Conservation (phyloP, 1,140 invertebrate genomes). For the Pseudobourletiella spinata region DNA sequence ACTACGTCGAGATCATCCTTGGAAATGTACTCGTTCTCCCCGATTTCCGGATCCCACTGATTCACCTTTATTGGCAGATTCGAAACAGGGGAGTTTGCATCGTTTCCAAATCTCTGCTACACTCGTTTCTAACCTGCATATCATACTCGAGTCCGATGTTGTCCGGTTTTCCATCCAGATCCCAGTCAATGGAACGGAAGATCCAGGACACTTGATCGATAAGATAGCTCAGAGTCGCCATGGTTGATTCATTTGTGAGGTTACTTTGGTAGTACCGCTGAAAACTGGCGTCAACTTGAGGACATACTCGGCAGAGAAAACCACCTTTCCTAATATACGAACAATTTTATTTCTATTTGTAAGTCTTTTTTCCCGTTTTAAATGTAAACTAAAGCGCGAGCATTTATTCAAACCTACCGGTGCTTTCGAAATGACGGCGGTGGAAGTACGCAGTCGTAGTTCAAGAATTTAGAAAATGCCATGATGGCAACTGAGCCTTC, state of each 20-base stretch:
- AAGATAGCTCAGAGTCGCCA: slow-evolving; percentile 1
- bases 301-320: slow-evolving; percentile 33
- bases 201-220: slow-evolving; percentile 33
- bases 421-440: slow-evolving; percentile 19
- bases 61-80: neutral
- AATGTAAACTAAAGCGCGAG: neutral
- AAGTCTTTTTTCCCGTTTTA: neutral
- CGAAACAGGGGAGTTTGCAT: neutral
- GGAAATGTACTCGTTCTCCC: neutral
- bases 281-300: slow-evolving; percentile 15
- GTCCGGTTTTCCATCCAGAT: slow-evolving; percentile 19
- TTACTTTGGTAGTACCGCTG: neutral
- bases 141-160: slow-evolving; percentile 32
- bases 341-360: neutral
- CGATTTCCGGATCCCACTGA: neutral
- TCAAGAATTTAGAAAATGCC: slow-evolving; percentile 9
- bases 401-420: slow-evolving; percentile 2
- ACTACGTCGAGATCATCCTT: slow-evolving; percentile 22
- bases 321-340: slow-evolving; percentile 22
- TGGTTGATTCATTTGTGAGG: neutral
- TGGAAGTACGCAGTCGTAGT: slow-evolving; percentile 29
- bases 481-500: slow-evolving; percentile 26
- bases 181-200: slow-evolving; percentile 29
- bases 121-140: neutral
- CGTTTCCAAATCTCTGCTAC: neutral